These are phyloP conservation scores for Aspiorhynchus laticeps DNA, from an alignment of 2,113 vertebrate genomes.

Conservation along the genomic window DNA sequence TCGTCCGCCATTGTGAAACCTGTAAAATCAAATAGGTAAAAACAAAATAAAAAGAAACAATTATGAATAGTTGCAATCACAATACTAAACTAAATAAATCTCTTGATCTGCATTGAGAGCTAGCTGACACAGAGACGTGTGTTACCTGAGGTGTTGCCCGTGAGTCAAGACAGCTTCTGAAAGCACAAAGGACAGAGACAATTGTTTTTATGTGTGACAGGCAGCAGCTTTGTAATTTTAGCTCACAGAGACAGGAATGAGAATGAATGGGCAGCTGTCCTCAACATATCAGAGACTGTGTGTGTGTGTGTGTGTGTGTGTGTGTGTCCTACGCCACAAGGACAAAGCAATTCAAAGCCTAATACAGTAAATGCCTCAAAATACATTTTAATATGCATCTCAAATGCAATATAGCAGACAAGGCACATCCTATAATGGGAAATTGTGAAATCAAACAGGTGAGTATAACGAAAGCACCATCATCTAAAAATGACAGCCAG, in stretches of 20 bases:
- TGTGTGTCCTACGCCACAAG: slow-evolving; percentile 33
- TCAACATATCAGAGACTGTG: no score
- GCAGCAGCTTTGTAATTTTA: slow-evolving; percentile 57
- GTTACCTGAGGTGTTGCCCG: slow-evolving; percentile 48
- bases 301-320: slow-evolving; percentile 45
- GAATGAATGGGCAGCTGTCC: slow-evolving; percentile 47
- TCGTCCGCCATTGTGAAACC: slow-evolving; percentile 62
- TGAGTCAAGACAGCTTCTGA: slow-evolving; percentile 16
- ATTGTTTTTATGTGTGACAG: slow-evolving; percentile 57
- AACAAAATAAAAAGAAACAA: not conserved
- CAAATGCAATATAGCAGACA: not conserved
- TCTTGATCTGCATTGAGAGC: not conserved
- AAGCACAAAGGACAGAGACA: slow-evolving; percentile 46
- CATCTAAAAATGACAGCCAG: not conserved
- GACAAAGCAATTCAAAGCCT: slow-evolving; percentile 40
- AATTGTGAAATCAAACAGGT: not conserved
- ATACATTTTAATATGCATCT: slow-evolving; percentile 20
- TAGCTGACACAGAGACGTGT: not conserved
- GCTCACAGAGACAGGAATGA: slow-evolving; percentile 52
- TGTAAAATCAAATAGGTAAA: not conserved
- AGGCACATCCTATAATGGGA: no score
- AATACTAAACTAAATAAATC: not conserved
- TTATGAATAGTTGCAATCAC: not conserved
- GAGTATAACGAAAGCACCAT: not conserved
- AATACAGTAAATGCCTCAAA: not conserved